Conservation (phyloP, 2,888 invertebrate species). For the Dione juno region DNA sequence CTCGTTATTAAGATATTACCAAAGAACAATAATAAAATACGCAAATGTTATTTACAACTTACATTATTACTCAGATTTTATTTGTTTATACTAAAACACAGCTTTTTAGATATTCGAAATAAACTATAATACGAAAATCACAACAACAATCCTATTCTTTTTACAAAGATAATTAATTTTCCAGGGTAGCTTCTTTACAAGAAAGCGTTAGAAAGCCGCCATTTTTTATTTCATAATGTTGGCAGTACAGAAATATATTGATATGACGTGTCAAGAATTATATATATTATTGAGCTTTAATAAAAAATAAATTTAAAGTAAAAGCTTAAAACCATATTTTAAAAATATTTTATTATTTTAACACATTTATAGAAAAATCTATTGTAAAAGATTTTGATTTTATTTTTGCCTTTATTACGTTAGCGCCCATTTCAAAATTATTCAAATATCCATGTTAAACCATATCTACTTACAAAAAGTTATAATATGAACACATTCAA, state of each 20-base stretch:
- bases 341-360: no score
- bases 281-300: not conserved
- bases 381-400: no score
- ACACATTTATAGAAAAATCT: no score
- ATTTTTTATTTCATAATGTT: conserved; percentile 42
- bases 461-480: no score
- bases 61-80: conserved; percentile 52
- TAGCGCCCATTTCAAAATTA: no score
- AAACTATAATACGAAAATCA: not conserved
- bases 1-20: conserved; percentile 36
- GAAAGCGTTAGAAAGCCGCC: conserved; percentile 45
- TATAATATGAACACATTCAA: not conserved
- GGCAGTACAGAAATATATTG: conserved; percentile 30
- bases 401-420: no score
- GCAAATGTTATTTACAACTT: conserved; percentile 52
- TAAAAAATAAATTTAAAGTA: not conserved
- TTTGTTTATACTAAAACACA: conserved; percentile 4
- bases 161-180: conserved; percentile 23
- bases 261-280: conserved; percentile 36
- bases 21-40: conserved; percentile 34
- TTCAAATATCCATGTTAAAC: no score
- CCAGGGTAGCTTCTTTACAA: conserved; percentile 39
- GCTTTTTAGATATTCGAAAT: conserved; percentile 6
- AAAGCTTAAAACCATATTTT: no score
- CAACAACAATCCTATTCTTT: not conserved